Base-by-base conservation (phyloP, 2,113 vertebrate species). In the Zosterops hypoxanthus region DNA sequence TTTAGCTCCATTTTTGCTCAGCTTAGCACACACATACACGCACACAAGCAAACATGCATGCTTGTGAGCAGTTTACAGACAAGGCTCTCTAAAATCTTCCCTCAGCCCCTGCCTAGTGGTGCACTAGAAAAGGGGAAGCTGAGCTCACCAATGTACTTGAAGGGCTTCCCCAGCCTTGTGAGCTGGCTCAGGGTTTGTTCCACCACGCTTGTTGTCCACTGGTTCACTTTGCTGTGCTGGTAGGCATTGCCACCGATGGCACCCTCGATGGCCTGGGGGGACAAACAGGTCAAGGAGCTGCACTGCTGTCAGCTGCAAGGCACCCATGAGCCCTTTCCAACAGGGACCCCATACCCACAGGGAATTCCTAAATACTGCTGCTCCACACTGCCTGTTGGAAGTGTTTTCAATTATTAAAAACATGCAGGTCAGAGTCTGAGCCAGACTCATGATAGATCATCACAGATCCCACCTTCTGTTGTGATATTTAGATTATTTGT, bases 171-270 rank as follows among this genome's bases (percentile, higher is more conserved):
- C 79, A 99, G 98, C 93, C 99, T 99, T 91, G 98, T 99, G 88
- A 99, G 99, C 24, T 99, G 99, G 97, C 98, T 98, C 59, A 99
- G 97, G 10, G 99, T 99, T 90, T 99, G 99, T 75, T 99, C 99
- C 81, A 99, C 98, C 6, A 99, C 98, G 8, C 96, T 98, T 3
- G 98, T 98, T 71, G 98, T 99, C 99, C 99, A 99, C 92, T 99
- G 99, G 49, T 99, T 99, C 34, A 99, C 99, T 92, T 97, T 98
- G 98, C 97, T 99, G 96, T 99, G 99, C 89, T 99, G 98, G 88
- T 99, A 99, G n/a, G 97, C 96, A 9, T 99, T 99, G 71, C 98
- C 99, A 6, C 99, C 99, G 2, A 99, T 99, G 3, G 98, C 98
- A 8, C 97, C 96, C 95, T 99, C 99, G 33, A 99, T 98, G 19